A percentile compares a stretch with the other conserved stretches of the same genome.
phyloP scores from a whole-genome alignment of 1,140 invertebrate species.

The Zaprionus ornatus region DNA sequence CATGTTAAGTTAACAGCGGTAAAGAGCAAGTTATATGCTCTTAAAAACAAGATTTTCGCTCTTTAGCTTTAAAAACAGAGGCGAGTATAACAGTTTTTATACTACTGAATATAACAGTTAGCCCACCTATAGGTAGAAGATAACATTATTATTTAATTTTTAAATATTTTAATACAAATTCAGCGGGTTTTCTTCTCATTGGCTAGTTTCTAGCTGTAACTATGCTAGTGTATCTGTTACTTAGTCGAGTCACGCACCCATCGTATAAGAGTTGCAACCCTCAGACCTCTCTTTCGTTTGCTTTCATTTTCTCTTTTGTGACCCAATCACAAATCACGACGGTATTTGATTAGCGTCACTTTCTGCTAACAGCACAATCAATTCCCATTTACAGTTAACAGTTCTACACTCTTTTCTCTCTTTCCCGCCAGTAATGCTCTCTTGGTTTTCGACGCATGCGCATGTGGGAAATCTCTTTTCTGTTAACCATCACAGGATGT shows the following conservation, averaged over 20 bases:
- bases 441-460: constrained; percentile 11
- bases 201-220: neutral
- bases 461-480: neutral
- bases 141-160: neutral
- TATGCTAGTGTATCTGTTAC: neutral
- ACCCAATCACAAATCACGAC: constrained; percentile 37
- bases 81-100: neutral
- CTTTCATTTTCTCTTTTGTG: neutral
- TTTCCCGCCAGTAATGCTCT: neutral
- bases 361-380: constrained; percentile 36
- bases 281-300: neutral
- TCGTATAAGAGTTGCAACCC: constrained; percentile 52
- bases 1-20: constrained; percentile 9
- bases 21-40: constrained; percentile 13
- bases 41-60: neutral
- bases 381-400: constrained; percentile 32
- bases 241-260: constrained; percentile 39
- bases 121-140: no score
- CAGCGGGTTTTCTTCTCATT: neutral
- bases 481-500: neutral
- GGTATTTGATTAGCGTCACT: constrained; percentile 56
- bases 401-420: constrained; percentile 14
- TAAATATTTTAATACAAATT: neutral
- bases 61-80: neutral
- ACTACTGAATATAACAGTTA: constrained; percentile 1